Evolutionary conservation across 2,888 invertebrate species (phyloP), one percentile per base, ranked within the genome.

Genomic region (Lampropteryx suffumata): DNA sequence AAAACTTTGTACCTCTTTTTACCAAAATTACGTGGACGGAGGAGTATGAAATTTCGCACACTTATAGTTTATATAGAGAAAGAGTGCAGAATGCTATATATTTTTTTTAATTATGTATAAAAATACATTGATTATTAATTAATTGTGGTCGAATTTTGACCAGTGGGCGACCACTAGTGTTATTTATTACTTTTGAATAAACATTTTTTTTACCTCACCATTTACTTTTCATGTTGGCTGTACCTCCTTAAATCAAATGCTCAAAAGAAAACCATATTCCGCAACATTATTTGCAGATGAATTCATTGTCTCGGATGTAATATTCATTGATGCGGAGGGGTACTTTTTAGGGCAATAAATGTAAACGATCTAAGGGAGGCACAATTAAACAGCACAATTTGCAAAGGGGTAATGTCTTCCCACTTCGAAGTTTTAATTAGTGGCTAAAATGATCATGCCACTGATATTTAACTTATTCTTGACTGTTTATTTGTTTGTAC

Each of bases 281-380:
- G 42, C 42, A 43, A 53, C 51, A 52, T 56, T 57, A 59, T 57
- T 59, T 53, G 40, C 46, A 59, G 51, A 59, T 54, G 45, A 59
- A 59, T 62, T 57, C 57, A 57, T 59, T 57, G 55, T 62, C 59
- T 59, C 52, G 43, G 52, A 57, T 59, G 56, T 59, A 59, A 61
- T 65, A 73, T 72, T 72, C 69, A 70, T 67, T 51, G 62, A 60
- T 50, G 64, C 59, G 61, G 62, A 62, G 62, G 57, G 61, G 52
- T 61, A 71, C 63, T 73, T 73, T 73, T 73, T 76, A 73, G 69
- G 61, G 72, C 72, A 77, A 79, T 82, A 80, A 81, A 81, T 78
- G 79, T 76, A 76, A 81, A 80, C 76, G 76, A 73, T 40, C 36
- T 27, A 59, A 61, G 65, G 67, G 62, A 70, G 64, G 69, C 67